phyloP scores from a whole-genome alignment of 2,797 vertebrate genomes.

The Sebastes hopkinsi region DNA sequence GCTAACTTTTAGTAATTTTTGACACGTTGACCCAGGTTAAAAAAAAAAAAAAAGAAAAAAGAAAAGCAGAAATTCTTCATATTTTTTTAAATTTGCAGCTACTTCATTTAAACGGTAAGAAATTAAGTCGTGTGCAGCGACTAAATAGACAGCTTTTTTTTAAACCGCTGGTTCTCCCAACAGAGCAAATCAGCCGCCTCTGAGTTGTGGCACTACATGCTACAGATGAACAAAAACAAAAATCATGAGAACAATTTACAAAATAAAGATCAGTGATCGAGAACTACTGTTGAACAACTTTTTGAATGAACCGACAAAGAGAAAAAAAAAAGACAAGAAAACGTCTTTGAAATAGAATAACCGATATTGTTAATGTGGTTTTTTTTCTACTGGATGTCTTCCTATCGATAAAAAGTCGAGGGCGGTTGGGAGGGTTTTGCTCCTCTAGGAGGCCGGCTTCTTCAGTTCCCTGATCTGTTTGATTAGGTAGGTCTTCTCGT shows the following conservation, averaged over 20 bases:
- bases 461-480: conserved; percentile 98
- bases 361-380: conserved; percentile 68
- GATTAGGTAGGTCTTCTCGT: conserved; percentile 98
- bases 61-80: conserved; percentile 6
- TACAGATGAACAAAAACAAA: conserved; percentile 48
- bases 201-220: conserved; percentile 68
- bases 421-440: neutral
- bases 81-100: conserved; percentile 1
- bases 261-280: conserved; percentile 69
- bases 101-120: conserved; percentile 18
- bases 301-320: conserved; percentile 71
- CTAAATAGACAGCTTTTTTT: neutral
- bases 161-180: conserved; percentile 65
- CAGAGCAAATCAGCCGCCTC: conserved; percentile 61
- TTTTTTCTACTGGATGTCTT: conserved; percentile 60
- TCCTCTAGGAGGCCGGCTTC: conserved; percentile 87
- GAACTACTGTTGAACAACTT: conserved; percentile 72
- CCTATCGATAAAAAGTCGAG: conserved; percentile 75
- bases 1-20: neutral
- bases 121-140: neutral
- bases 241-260: conserved; percentile 34
- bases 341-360: conserved; percentile 75
- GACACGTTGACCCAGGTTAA: neutral
- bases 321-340: conserved; percentile 43
- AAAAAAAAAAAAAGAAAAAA: neutral